Evolutionary conservation across 2,888 invertebrate genomes (phyloP).

Genomic region (Leptopilina drosophilae): DNA sequence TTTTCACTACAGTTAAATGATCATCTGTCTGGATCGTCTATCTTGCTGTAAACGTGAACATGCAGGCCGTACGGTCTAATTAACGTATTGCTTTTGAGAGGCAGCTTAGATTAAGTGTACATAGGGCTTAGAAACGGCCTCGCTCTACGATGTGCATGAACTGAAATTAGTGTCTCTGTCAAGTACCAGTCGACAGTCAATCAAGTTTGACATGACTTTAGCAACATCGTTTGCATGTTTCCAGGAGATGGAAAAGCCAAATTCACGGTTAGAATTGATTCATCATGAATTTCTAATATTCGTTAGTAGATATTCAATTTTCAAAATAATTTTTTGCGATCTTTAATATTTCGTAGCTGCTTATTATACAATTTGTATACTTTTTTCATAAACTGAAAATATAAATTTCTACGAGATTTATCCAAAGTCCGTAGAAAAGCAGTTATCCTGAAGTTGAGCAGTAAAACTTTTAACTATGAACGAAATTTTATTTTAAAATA

Average conservation of each 20-base stretch:
- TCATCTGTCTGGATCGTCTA: constrained; percentile 4
- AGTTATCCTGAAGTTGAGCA: too few species aligned
- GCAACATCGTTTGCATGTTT: constrained; percentile 23
- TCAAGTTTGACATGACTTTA: constrained; percentile 48
- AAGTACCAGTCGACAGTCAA: constrained; percentile 53
- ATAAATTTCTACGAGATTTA: too few species aligned
- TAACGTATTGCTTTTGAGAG: constrained; percentile 56
- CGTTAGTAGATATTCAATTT: not conserved
- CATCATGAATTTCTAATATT: constrained; percentile 20
- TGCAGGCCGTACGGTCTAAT: constrained; percentile 47
- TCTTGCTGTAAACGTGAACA: constrained; percentile 11
- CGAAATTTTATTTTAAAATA: too few species aligned
- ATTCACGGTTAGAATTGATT: not conserved
- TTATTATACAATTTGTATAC: too few species aligned
- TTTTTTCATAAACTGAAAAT: too few species aligned
- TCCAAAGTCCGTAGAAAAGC: too few species aligned
- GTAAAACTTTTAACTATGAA: too few species aligned
- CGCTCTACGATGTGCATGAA: constrained; percentile 48
- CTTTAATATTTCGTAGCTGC: not conserved
- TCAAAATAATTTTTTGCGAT: not conserved
- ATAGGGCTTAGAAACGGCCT: constrained; percentile 45
- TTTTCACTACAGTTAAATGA: not conserved
- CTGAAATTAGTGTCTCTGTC: constrained; percentile 59
- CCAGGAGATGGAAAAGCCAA: constrained; percentile 40
- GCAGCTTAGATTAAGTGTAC: constrained; percentile 55